Evolutionary conservation across 1,140 invertebrate species (phyloP), one percentile per base, ranked within the genome.

Genomic region (Tetramorium simillimum): DNA sequence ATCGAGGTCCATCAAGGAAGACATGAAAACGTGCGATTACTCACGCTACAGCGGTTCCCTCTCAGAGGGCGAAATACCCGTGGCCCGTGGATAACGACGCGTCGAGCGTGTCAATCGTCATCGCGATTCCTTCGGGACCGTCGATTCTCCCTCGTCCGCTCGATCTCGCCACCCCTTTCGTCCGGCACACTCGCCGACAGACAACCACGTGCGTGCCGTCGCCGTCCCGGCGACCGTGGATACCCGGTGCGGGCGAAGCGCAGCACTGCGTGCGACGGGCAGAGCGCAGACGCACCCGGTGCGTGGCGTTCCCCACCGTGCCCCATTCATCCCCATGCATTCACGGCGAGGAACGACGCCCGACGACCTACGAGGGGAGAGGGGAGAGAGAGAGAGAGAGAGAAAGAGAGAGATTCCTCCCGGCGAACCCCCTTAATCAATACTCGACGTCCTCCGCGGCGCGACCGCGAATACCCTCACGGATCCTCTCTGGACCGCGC

Each of bases 401-500:
- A 80, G 53, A 73, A 24, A 75, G 53, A 73, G 18, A 75, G 53
- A 80, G 80, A 89, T 90, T 65, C 86, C 91, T 89, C 80, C 88
- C 86, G 58, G 37, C 76, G 46, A 76, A 78, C 89, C 87, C 75
- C 87, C 86, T 92, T 92, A 89, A 92, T 92, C 92, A 92, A 92
- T 92, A 92, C 90, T 91, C 89, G 81, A 46, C 88, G 86, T 84
- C 85, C 91, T 86, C 85, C 85, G 73, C 81, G 69, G 43, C 82
- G 43, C 82, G 58, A 80, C 86, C 89, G 80, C 87, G 78, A 89
- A 77, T 77, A 89, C 84, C 72, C 89, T 89, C 63, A 33, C 24
- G 60, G 67, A 14, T 84, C 84, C 88, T 90, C 88, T 40, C 78
- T 89, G 88, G 89, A 90, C 88, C 89, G 65, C 60, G 76, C 60